Evolutionary conservation across 2,888 invertebrate genomes (phyloP), one percentile per base, ranked within the genome.

Genomic region (Cyrtodaria siliqua): DNA sequence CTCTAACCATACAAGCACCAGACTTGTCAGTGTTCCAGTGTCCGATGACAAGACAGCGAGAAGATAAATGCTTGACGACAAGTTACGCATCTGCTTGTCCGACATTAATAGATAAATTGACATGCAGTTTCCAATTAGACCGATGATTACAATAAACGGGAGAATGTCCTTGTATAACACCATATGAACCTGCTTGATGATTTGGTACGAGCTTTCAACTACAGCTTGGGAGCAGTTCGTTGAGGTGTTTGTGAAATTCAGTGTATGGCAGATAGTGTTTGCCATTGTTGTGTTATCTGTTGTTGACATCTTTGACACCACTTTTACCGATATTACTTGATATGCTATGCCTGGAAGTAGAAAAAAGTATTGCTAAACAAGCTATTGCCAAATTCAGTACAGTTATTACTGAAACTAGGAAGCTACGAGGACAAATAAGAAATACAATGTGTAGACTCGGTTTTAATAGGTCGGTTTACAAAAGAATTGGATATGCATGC

Each of bases 41-140:
- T 87, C 87, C 0, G 86, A 68, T 0, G 70, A 63, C 18, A 86
- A 62, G 0, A 87, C 80, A 14, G 86, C 75, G 24, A 76, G 49
- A 1, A 86, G 75, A 55, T 86, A 85, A 0, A 85, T 83, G 27
- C 84, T 85, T 8, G 86, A 85, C 0, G 86, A 87, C 9, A 86
- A 76, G 23, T 78, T 79, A 16, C 84, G 70, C 61, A 86, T 73
- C 26, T 76, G 80, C 27, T 80, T 85, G 33, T 67, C 75, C 2
- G 67, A 71, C n/a, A 78, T 26, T 47, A 87, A 85, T 18, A 84
- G 75, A 29, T 66, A 73, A 14, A 83, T 79, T 2, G 86, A 86
- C 16, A 77, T 47, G 9, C 76, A 47, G 52, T 87, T 87, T n/a
- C 86, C 87, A 8, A 85, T 42, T 2, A 87, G 61, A 2, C 87